Base-by-base conservation (phyloP, 1,140 invertebrate species). In the Drosophila varians region DNA sequence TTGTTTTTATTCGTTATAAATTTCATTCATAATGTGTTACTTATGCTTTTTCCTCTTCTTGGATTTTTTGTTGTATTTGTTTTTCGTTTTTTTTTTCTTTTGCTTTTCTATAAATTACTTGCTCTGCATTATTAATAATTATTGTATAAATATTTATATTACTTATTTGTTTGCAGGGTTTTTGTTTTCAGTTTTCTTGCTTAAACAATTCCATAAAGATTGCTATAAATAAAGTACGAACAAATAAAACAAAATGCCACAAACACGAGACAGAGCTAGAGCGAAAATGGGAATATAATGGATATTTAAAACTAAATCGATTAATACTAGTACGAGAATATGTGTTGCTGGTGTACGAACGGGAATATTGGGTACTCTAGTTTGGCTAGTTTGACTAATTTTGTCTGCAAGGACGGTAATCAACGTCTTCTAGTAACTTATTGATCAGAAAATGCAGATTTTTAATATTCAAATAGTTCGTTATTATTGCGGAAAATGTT, bases 121-220 rank as follows among this genome's bases (percentile, higher is more conserved):
- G 62, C 69, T 73, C 70, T 86, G 77, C 82, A 86, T 84, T 86
- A 73, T 74, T 79, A 40, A 71, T 87, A 86, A 66, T 87, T 74
- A 87, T 87, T 61, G 58, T 87, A 87, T 87, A 82, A 82, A 87
- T 82, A 82, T 82, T 87, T 76, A 76, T 75, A 76, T 75, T 60
- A 60, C 70, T 66, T 74, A 54, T 69, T 62, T 73, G 49, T 78
- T 74, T 62, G 51, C 74, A 53, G 58, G 55, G 54, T 47, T 56
- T 52, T 51, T 53, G 42, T 73, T 54, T 64, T 48, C 55, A 51
- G 46, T 58, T 58, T 62, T 77, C 52, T 60, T 70, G 47, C 57
- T 55, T 56, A 62, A 72, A 68, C 77, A 65, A 76, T 68, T 73
- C 54, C 64, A 74, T 74, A 52, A 64, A 57, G 43, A 51, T 72